Evolutionary conservation across 2,113 vertebrate genomes (phyloP).

Genomic region (Paracanthobrama guichenoti): DNA sequence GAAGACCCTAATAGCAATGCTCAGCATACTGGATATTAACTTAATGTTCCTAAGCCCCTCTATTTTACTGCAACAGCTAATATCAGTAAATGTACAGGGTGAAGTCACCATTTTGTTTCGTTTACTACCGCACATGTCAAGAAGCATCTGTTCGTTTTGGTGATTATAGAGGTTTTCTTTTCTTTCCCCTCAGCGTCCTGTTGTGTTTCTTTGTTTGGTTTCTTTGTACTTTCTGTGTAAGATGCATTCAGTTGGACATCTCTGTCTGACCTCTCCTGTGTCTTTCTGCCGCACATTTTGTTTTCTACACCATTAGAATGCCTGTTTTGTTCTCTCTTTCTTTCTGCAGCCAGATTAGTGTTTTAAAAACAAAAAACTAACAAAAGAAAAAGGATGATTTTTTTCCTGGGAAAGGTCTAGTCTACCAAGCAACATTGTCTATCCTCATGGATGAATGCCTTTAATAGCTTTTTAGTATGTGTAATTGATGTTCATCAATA

Average conservation of each 20-base stretch:
- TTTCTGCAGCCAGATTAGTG: conserved; percentile 3
- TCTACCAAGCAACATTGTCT: background rate
- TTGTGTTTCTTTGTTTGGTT: background rate
- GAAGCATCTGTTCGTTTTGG: background rate
- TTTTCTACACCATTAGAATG: conserved; percentile 43
- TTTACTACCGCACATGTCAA: background rate
- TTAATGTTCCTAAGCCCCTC: conserved; percentile 3
- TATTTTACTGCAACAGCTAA: background rate
- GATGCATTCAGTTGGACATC: conserved; percentile 21
- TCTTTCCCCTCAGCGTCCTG: background rate
- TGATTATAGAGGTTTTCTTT: conserved; percentile 24
- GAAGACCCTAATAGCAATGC: conserved; percentile 37
- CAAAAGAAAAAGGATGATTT: background rate
- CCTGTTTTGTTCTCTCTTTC: background rate
- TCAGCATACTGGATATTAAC: conserved; percentile 35
- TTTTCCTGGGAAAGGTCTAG: background rate
- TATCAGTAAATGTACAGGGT: background rate
- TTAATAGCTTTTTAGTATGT: background rate
- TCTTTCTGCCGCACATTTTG: conserved; percentile 11
- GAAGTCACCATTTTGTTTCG: background rate
- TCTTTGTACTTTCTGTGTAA: background rate
- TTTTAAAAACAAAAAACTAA: conserved; percentile 15
- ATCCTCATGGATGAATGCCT: background rate
- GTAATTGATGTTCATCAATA: background rate
- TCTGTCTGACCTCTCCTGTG: conserved; percentile 8